Evolutionary conservation across 2,888 invertebrate species (phyloP), one percentile per base, ranked within the genome.

Genomic region (Mycalesis mineus): DNA sequence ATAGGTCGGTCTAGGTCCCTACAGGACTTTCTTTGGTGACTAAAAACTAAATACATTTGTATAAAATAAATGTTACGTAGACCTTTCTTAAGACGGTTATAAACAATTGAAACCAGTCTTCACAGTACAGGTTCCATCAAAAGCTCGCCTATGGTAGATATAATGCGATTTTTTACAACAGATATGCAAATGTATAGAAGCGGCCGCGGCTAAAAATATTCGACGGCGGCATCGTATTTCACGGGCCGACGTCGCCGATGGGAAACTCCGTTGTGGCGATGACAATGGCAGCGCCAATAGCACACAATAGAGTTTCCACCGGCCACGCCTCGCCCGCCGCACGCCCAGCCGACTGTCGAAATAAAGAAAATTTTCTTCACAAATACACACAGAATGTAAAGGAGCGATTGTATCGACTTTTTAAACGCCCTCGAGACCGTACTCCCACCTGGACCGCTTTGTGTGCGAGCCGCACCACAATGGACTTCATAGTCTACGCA

Each of bases 351-450:
- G 73, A 74, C 75, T 73, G 73, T 62, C 58, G 64, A 62, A 78
- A 84, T 78, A 82, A 87, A 87, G 87, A 86, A 88, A 87, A 86
- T 86, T 85, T 86, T 79, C 87, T 86, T 78, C 74, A 77, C 84
- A 81, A 85, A 84, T 75, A 82, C 81, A 80, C 78, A 9, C 14
- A 33, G 47, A 49, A 80, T 78, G 79, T 77, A 78, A 42, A 80
- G 72, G 72, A 75, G 79, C 80, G 83, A 87, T 86, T 84, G 84
- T 88, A 88, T 88, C 86, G 88, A 89, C 88, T 88, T 89, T 88
- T 88, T 85, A 85, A 87, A 88, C 88, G 88, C 88, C 88, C 86
- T 84, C 82, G 80, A 83, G 84, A 86, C 79, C 70, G 77, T 82
- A 86, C 88, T 79, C 88, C 88, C 88, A 88, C 86, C 87, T 84